Evolutionary conservation across 2,888 invertebrate genomes (phyloP), one percentile per base, ranked within the genome.

Genomic region (Polyommatus iphigenia): DNA sequence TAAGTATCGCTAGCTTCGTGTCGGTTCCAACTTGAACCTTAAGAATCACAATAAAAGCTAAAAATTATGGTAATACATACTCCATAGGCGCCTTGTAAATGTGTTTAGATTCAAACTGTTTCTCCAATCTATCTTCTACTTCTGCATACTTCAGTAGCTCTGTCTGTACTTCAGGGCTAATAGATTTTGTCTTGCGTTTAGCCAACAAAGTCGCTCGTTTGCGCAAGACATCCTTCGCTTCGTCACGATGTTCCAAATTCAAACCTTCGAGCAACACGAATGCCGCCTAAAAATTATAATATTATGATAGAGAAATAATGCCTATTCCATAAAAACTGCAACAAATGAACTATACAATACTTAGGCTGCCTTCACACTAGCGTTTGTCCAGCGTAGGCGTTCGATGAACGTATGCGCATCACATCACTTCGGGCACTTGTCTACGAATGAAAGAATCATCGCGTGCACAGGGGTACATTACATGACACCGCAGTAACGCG

Each of bases 241-340:
- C 88, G 2, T 90, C 90, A 0, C 87, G 81, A 24, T 92, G 41
- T 6, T 85, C 80, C 0, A 89, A 86, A 20, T 86, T 86, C 29
- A 95, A 88, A 0, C 92, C 95, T 79, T 89, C 85, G 20, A 95
- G 80, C 59, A 95, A 82, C 10, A 90, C 86, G 81, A 88, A 81
- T 0, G 94, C 95, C 0, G 95, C 94, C 95, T 95, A 82, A 79
- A 81, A 62, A 76, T 77, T 46, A 32, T 36, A 36, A 36, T 36
- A 36, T 36, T 36, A 36, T 36, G 36, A 32, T 41, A 32, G 5
- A 32, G 32, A 32, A 32, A 32, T 3, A 32, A 32, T 41, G 41
- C 41, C 41, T 41, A 2, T 41, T 8, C 41, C 41, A 41, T 41
- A 41, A 41, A 41, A 41, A 41, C 41, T 41, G 1, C 10, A 41